Conservation (phyloP, 2,113 vertebrate species). For the Martes martes region DNA sequence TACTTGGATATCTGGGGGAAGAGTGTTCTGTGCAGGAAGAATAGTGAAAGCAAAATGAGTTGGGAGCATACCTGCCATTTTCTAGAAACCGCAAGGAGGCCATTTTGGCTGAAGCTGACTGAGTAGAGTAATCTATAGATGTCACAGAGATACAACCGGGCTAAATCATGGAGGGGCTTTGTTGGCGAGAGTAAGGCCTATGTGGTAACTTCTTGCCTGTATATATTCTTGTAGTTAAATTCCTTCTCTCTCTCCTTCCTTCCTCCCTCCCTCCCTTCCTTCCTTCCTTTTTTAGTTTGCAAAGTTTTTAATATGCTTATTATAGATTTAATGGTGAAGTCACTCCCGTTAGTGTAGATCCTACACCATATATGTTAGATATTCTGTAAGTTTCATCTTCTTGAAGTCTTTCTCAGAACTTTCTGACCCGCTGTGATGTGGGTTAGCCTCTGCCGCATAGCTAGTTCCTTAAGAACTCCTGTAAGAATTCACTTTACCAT, state of each 20-base stretch:
- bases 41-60: not conserved
- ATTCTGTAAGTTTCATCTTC: not conserved
- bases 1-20: not conserved
- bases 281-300: not conserved
- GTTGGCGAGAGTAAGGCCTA: not conserved
- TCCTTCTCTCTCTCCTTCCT: not conserved
- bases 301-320: not conserved
- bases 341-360: not conserved
- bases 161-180: not conserved
- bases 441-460: not conserved
- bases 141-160: not conserved
- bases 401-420: not conserved
- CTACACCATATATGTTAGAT: not conserved
- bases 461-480: not conserved
- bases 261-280: no score
- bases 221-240: not conserved
- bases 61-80: not conserved
- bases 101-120: not conserved
- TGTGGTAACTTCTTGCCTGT: not conserved
- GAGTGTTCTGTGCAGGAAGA: not conserved
- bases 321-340: not conserved
- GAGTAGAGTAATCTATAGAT: not conserved
- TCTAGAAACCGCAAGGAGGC: not conserved
- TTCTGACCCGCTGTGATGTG: not conserved
- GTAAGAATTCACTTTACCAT: not conserved